Evolutionary conservation across 2,797 vertebrate genomes (phyloP), one percentile per base, ranked within the genome.

Genomic region (Leptodactylus fallax): DNA sequence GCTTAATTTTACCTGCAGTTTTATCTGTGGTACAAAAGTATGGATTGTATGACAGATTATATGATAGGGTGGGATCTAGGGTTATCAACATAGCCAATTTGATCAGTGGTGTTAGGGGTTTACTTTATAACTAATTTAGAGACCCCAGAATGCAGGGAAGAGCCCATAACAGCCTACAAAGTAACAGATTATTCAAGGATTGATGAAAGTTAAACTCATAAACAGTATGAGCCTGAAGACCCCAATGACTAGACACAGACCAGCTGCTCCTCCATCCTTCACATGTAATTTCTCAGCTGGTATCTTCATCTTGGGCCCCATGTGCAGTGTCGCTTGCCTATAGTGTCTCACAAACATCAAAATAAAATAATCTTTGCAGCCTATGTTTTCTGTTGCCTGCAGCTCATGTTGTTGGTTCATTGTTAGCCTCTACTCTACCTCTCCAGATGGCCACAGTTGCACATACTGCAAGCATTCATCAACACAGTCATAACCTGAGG

Each of bases 361-460:
- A 60, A 88, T 79, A 1, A 79, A 79, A 79, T 88, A 21, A 53
- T 74, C 25, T 87, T 79, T 7, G n/a, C 72, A 36, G 81, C 36
- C 69, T 19, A 21, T 45, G 60, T 51, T 21, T 77, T 60, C 17
- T 25, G 12, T 74, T 51, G 87, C 87, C 82, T 88, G 61, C 36
- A 83, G 81, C 47, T 25, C 21, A 1, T 82, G 25, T 79, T 25
- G 47, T 49, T 8, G 58, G 36, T 63, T 83, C 27, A 36, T 17
- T 71, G 51, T 27, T 83, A n/a, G 72, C 53, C 81, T 77, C 49
- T 67, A 8, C 7, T 69, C n/a, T 53, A 60, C 55, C 56, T 76
- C 69, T 23, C n/a, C 87, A 87, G 87, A 87, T 87, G 87, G 81
- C 81, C 74, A 58, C 60, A 55, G 45, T 19, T 45, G 12, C 10